Conservation (phyloP, 2,888 invertebrate genomes). For the Itoplectis maculator region DNA sequence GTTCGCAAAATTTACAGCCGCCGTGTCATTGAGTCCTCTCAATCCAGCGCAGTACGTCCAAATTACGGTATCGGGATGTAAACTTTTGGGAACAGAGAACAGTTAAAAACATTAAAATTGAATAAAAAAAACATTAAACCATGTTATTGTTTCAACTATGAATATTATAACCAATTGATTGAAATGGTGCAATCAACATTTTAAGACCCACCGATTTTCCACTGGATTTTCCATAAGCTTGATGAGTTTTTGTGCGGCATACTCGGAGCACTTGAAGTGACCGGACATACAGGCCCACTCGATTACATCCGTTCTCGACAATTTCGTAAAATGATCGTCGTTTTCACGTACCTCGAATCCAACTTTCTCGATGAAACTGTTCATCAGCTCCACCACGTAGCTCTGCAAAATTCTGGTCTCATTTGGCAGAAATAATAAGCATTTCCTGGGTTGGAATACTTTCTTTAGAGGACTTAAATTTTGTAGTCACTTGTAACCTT, state of each 20-base stretch:
- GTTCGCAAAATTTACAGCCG: slow-evolving; percentile 12
- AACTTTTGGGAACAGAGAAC: not conserved
- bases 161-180: not conserved
- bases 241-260: slow-evolving; percentile 70
- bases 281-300: slow-evolving; percentile 82
- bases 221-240: slow-evolving; percentile 50
- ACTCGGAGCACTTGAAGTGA: slow-evolving; percentile 80
- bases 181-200: not conserved
- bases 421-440: not conserved
- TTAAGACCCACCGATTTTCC: slow-evolving; percentile 49
- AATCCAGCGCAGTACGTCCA: slow-evolving; percentile 85
- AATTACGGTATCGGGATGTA: slow-evolving; percentile 83
- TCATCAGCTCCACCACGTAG: slow-evolving; percentile 76
- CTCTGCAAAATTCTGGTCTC: slow-evolving; percentile 65
- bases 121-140: too few species aligned
- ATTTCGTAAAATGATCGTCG: slow-evolving; percentile 76
- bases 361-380: slow-evolving; percentile 74
- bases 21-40: slow-evolving; percentile 52
- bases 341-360: slow-evolving; percentile 73
- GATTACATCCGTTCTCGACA: slow-evolving; percentile 75
- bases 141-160: not conserved
- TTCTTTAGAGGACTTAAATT: too few species aligned
- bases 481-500: too few species aligned
- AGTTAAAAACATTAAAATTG: too few species aligned
- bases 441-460: not conserved